These are phyloP conservation scores for Asteroscopus sphinx DNA, from an alignment of 2,888 invertebrate species.

Conservation along the genomic window DNA sequence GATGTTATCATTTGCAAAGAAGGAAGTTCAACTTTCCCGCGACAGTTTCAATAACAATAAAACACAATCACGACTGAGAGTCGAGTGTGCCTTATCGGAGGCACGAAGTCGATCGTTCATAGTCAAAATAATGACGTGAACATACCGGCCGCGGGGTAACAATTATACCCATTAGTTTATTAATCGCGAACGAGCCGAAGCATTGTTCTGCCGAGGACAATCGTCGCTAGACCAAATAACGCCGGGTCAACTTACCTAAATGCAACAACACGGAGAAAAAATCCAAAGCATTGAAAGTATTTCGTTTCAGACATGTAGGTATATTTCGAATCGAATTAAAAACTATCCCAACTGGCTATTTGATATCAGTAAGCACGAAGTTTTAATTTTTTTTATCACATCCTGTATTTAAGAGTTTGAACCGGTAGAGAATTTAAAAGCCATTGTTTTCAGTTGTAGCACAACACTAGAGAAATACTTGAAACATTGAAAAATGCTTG, in stretches of 20 bases:
- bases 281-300: conserved; percentile 67
- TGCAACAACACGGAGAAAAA: conserved; percentile 74
- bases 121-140: conserved; percentile 85
- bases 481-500: conserved; percentile 5
- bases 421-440: no score
- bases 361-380: conserved; percentile 8
- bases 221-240: conserved; percentile 88
- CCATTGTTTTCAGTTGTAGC: no score
- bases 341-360: conserved; percentile 14
- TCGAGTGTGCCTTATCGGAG: conserved; percentile 83
- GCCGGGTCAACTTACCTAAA: conserved; percentile 77
- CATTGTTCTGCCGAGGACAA: conserved; percentile 86
- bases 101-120: conserved; percentile 82
- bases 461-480: not conserved
- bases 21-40: conserved; percentile 76
- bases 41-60: conserved; percentile 79
- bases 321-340: conserved; percentile 57
- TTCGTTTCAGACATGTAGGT: conserved; percentile 69
- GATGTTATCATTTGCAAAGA: conserved; percentile 66
- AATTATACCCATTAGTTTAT: conserved; percentile 86
- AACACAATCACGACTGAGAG: conserved; percentile 67
- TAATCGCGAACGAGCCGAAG: conserved; percentile 77
- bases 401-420: not conserved
- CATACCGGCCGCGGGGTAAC: conserved; percentile 68
- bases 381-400: no score